Base-by-base conservation (phyloP, 2,113 vertebrate species). In the Siniperca knerii region DNA sequence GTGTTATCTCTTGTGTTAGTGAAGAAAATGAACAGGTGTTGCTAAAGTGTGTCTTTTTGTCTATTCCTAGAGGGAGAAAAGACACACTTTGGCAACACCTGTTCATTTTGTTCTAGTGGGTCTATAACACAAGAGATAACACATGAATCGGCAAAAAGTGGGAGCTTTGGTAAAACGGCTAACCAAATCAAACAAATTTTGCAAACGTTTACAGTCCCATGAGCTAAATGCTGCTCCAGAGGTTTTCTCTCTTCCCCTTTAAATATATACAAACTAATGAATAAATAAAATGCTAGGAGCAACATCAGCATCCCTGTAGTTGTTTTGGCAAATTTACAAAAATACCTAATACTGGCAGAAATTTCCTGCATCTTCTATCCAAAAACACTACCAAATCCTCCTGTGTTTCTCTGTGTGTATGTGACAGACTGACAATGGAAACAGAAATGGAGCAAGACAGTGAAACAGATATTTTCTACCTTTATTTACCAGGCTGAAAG, bases 401-500 rank as follows among this genome's bases (percentile, higher is more conserved):
- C 18, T n/a, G 15, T 48, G 5, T 48, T 10, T 55, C 71, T 25
- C 4, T 61, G 9, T 78, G 3, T 62, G 23, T 13, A 0, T 61
- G 60, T 20, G n/a, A n/a, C 16, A 52, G 10, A 64, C 23, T 9
- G 75, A 66, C 21, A 25, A 68, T 20, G 82, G 25, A 67, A 21
- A 0, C 15, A 82, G 55, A 65, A 76, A 46, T 52, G 42, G 20
- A 81, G 77, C 75, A 52, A 50, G 13, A 61, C 40, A 15, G 25
- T 16, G 6, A 60, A 79, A 72, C 29, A 25, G n/a, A 82, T 64
- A 82, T 13, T 52, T 64, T 66, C 48, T 66, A 50, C 54, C n/a
- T 46, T 65, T 84, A 83, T 88, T 88, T 84, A 82, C 66, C 20
- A 15, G 57, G 52, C 42, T 82, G 46, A 72, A 66, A 62, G 76